phyloP scores from a whole-genome alignment of 1,140 invertebrate genomes.

The Papilio polytes region DNA sequence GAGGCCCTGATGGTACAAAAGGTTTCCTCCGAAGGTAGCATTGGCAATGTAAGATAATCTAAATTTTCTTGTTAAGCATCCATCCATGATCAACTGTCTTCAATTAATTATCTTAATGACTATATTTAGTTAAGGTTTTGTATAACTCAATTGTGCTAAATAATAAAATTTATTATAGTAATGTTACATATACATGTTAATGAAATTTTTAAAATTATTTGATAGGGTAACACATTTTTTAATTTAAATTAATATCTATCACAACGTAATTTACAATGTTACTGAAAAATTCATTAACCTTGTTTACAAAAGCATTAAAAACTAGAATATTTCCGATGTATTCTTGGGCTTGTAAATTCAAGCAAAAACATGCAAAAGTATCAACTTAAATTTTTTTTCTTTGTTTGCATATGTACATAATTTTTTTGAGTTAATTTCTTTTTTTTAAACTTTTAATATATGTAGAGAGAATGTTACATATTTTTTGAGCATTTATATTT shows the following conservation, averaged over 20 bases:
- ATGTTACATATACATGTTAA: not conserved
- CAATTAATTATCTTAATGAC: conserved; percentile 10
- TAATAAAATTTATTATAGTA: not conserved
- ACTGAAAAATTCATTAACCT: too few relatives aligned
- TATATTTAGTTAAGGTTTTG: conserved; percentile 18
- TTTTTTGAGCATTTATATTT: conserved; percentile 35
- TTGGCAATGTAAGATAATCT: conserved; percentile 41
- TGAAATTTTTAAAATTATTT: too few relatives aligned
- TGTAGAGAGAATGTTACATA: conserved; percentile 18
- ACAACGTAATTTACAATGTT: too few relatives aligned
- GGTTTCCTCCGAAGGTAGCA: conserved; percentile 85
- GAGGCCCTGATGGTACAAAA: conserved; percentile 84
- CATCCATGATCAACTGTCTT: conserved; percentile 37
- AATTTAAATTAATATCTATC: too few relatives aligned
- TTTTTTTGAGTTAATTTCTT: not conserved
- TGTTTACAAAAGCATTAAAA: not conserved
- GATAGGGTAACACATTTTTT: too few relatives aligned
- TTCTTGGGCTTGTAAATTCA: not conserved
- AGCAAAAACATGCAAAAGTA: not conserved
- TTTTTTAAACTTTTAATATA: conserved; percentile 2
- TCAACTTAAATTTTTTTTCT: not conserved
- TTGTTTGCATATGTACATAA: not conserved
- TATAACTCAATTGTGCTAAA: conserved; percentile 13
- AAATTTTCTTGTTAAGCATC: conserved; percentile 35
- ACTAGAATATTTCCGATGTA: not conserved